Conservation (phyloP, 2,797 vertebrate genomes). For the Harpagifer antarcticus region DNA sequence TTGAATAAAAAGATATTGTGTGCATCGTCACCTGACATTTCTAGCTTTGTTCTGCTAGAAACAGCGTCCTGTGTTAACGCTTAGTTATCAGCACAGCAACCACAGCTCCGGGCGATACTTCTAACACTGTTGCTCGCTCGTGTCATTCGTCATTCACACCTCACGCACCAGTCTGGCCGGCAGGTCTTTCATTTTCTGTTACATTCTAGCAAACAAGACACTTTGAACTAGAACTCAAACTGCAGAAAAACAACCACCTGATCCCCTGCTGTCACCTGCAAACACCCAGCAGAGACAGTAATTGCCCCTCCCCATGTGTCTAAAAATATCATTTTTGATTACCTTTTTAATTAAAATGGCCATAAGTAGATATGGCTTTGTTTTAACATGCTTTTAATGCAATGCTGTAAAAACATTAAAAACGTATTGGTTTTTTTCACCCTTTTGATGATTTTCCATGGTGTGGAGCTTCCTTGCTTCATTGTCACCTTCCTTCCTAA, state of each 20-base stretch:
- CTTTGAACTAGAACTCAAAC: slow-evolving; percentile 55
- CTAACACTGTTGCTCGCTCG: slow-evolving; percentile 67
- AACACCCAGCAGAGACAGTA: neutral
- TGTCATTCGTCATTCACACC: slow-evolving; percentile 66
- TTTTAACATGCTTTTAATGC: slow-evolving; percentile 7
- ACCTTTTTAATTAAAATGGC: neutral
- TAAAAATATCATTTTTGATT: neutral
- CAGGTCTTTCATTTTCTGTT: slow-evolving; percentile 52
- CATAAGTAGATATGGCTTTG: neutral
- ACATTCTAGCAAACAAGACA: slow-evolving; percentile 68
- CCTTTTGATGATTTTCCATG: slow-evolving; percentile 17
- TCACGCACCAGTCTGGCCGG: slow-evolving; percentile 42
- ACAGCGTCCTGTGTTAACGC: slow-evolving; percentile 29
- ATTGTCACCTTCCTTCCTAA: slow-evolving; percentile 16
- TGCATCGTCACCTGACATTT: slow-evolving; percentile 7
- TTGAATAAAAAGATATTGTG: neutral
- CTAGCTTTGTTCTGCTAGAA: slow-evolving; percentile 30
- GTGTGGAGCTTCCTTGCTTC: slow-evolving; percentile 22
- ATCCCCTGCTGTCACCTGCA: slow-evolving; percentile 16
- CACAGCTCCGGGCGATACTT: slow-evolving; percentile 51
- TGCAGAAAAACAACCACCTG: slow-evolving; percentile 5
- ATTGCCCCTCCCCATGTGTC: neutral
- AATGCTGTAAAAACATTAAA: neutral
- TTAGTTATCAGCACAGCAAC: slow-evolving; percentile 44
- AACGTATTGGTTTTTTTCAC: neutral